phyloP scores from a whole-genome alignment of 1,140 invertebrate species.

The Triops longicaudatus region DNA sequence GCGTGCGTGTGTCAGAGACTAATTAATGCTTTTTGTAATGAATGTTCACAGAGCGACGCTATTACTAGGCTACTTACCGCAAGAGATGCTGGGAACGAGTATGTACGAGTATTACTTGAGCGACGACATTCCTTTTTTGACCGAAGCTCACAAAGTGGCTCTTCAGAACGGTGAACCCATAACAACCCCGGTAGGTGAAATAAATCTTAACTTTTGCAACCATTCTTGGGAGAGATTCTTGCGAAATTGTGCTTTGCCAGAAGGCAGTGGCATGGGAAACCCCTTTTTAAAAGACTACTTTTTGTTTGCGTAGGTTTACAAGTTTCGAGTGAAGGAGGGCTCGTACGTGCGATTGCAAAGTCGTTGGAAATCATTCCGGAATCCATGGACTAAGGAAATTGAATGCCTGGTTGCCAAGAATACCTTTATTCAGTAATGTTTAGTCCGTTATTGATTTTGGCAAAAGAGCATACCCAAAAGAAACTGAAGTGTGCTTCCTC shows the following conservation, averaged over 20 bases:
- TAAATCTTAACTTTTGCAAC: neutral
- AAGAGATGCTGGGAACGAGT: conserved; percentile 83
- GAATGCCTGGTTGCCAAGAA: conserved; percentile 82
- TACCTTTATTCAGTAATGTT: conserved; percentile 55
- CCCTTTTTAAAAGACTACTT: neutral
- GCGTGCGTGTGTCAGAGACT: neutral
- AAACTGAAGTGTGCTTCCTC: neutral
- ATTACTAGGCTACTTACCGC: conserved; percentile 80
- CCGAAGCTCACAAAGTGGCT: conserved; percentile 73
- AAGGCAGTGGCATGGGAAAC: no score
- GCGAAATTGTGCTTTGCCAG: no score
- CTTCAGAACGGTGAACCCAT: conserved; percentile 55
- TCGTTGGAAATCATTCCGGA: conserved; percentile 76
- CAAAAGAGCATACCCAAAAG: no score
- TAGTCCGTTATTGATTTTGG: neutral
- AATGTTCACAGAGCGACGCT: conserved; percentile 62
- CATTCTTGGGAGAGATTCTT: no score
- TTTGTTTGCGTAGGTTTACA: conserved; percentile 48
- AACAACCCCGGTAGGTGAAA: conserved; percentile 50
- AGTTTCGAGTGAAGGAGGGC: conserved; percentile 68
- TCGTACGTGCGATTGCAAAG: conserved; percentile 63
- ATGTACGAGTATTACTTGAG: conserved; percentile 88
- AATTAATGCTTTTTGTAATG: neutral
- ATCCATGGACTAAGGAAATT: conserved; percentile 86
- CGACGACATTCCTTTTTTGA: conserved; percentile 69